Conservation (phyloP, 2,888 invertebrate species). For the Baccha elongata region DNA sequence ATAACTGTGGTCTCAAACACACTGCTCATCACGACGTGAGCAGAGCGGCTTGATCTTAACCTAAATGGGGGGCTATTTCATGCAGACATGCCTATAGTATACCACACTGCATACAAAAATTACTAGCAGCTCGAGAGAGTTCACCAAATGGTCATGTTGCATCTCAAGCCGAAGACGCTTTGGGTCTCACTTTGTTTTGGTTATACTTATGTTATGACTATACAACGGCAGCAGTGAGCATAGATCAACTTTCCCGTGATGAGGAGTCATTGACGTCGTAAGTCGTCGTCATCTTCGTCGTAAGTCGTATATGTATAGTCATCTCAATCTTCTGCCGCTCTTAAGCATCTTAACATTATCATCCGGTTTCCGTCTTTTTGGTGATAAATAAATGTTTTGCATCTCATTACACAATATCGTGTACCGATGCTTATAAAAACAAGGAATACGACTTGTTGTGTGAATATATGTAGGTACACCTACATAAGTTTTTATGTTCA, state of each 20-base stretch:
- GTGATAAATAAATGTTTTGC: constrained; percentile 55
- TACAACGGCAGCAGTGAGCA: constrained; percentile 24
- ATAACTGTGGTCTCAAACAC: background rate
- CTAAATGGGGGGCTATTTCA: constrained; percentile 34
- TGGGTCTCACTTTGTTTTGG: constrained; percentile 49
- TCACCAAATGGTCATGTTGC: constrained; percentile 58
- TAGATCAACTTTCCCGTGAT: constrained; percentile 70
- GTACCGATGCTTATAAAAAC: background rate
- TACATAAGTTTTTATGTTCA: too few species aligned
- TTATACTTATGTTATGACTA: constrained; percentile 6
- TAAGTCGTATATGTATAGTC: background rate
- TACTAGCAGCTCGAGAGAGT: constrained; percentile 46
- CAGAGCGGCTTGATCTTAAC: constrained; percentile 60
- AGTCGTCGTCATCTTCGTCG: constrained; percentile 18
- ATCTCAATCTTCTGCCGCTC: constrained; percentile 50
- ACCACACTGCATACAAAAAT: constrained; percentile 35
- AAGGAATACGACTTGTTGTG: background rate
- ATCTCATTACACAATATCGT: constrained; percentile 48
- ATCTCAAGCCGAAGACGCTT: constrained; percentile 18
- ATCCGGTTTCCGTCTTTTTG: constrained; percentile 69
- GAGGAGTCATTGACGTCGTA: constrained; percentile 69
- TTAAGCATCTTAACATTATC: constrained; percentile 40
- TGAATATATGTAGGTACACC: background rate
- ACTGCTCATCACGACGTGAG: constrained; percentile 65
- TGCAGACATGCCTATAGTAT: constrained; percentile 14